Percentiles rank a stretch among this genome's conserved stretches.
Evolutionary conservation across 2,888 invertebrate species (phyloP).

Genomic region (Cheilosia scutellata): DNA sequence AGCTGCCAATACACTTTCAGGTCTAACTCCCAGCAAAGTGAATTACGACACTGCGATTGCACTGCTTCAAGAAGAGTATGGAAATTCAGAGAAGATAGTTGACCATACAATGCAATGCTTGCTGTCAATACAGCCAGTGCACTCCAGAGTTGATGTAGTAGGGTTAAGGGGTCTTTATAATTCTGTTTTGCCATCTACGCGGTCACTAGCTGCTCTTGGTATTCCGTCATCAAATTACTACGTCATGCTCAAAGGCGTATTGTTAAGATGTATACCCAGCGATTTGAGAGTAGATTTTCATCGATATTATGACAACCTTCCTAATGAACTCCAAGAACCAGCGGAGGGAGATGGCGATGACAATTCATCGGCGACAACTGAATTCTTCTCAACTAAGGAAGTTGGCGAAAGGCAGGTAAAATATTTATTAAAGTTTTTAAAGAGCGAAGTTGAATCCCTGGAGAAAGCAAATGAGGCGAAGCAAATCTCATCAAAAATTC

Average conservation of each 20-base stretch:
- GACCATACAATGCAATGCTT: conserved; percentile 20
- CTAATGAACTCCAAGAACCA: neutral
- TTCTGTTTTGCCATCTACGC: too few relatives aligned
- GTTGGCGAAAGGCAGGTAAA: conserved; percentile 26
- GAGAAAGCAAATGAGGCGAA: conserved; percentile 36
- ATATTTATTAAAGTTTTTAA: conserved; percentile 34
- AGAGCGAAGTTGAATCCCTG: conserved; percentile 31
- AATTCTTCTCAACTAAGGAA: neutral
- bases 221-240: too few relatives aligned
- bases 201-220: conserved; percentile 23
- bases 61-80: too few relatives aligned
- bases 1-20: too few relatives aligned
- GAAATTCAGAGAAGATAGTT: conserved; percentile 20
- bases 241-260: conserved; percentile 18
- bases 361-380: neutral
- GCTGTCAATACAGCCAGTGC: conserved; percentile 14
- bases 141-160: conserved; percentile 8
- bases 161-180: conserved; percentile 11
- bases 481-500: neutral
- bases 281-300: conserved; percentile 30
- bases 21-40: too few relatives aligned
- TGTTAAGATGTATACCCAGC: conserved; percentile 20
- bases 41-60: too few relatives aligned
- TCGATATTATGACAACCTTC: conserved; percentile 3
- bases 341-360: neutral